These are phyloP conservation scores for Olivierus martensii DNA, from an alignment of 1,140 invertebrate species.

Conservation along the genomic window DNA sequence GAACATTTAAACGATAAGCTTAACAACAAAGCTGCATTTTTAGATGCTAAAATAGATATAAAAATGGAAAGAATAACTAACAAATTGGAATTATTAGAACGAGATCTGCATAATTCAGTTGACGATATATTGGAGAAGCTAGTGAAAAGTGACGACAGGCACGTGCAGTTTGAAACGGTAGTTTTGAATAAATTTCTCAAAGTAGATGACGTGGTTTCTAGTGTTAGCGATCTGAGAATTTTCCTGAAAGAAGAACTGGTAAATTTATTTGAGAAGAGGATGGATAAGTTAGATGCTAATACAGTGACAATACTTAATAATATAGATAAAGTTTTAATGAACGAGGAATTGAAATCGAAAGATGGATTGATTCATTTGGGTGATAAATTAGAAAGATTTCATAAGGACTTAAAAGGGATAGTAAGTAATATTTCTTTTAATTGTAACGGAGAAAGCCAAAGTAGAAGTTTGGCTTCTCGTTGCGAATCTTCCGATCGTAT, in stretches of 20 bases:
- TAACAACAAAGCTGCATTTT: constrained; percentile 27
- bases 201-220: constrained; percentile 3
- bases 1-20: constrained; percentile 31
- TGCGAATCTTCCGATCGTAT: too few relatives aligned
- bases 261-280: not conserved
- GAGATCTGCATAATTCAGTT: constrained; percentile 9
- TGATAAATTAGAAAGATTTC: too few relatives aligned
- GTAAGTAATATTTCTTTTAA: too few relatives aligned
- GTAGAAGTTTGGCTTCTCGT: too few relatives aligned
- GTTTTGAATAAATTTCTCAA: constrained; percentile 7
- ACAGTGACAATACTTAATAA: too few relatives aligned
- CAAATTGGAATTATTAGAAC: constrained; percentile 14
- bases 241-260: constrained; percentile 10
- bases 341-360: too few relatives aligned
- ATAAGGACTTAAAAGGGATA: too few relatives aligned
- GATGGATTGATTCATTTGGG: too few relatives aligned
- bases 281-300: not conserved
- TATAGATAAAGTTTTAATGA: too few relatives aligned
- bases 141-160: constrained; percentile 14
- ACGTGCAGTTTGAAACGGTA: constrained; percentile 7
- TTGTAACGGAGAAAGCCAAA: too few relatives aligned
- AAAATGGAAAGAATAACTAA: constrained; percentile 23
- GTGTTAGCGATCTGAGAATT: not conserved
- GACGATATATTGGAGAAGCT: constrained; percentile 16
- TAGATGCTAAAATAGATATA: constrained; percentile 30